Conservation (phyloP, 1,140 invertebrate species). For the Macrostomum lignano region DNA sequence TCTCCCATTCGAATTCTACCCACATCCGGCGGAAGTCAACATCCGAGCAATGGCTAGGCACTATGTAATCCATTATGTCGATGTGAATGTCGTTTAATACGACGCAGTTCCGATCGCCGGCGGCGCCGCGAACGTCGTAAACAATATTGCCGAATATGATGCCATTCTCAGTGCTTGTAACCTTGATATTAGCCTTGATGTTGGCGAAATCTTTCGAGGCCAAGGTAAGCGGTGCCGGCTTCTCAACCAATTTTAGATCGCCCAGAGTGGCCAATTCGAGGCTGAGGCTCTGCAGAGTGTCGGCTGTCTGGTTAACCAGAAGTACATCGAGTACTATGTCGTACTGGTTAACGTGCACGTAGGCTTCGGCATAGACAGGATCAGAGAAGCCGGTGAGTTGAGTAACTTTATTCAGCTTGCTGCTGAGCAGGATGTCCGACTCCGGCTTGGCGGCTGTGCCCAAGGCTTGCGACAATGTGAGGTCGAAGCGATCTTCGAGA, state of each 20-base stretch:
- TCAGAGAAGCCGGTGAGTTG: constrained; percentile 97
- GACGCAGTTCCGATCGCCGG: constrained; percentile 74
- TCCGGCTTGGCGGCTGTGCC: constrained; percentile 29
- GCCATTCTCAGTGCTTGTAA: constrained; percentile 86
- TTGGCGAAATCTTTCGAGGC: constrained; percentile 86
- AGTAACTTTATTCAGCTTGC: constrained; percentile 37
- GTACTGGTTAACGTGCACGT: constrained; percentile 95
- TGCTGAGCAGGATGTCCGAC: constrained; percentile 29
- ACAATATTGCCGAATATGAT: constrained; percentile 99
- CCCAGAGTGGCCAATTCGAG: constrained; percentile 78
- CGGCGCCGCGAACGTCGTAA: constrained; percentile 70
- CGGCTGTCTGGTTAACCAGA: constrained; percentile 76
- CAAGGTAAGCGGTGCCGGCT: constrained; percentile 69
- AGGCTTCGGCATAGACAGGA: constrained; percentile 91
- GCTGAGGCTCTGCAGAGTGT: constrained; percentile 88
- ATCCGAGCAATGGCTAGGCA: constrained; percentile 76
- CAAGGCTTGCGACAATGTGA: constrained; percentile 64
- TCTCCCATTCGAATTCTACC: constrained; percentile 99
- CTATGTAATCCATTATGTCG: constrained; percentile 99
- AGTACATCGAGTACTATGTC: constrained; percentile 30
- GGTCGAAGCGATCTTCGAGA: constrained; percentile 39
- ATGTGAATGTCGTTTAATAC: constrained; percentile 96
- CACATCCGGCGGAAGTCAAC: constrained; percentile 92
- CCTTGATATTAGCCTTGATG: constrained; percentile 63
- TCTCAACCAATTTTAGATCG: constrained; percentile 78